Evolutionary conservation across 2,797 vertebrate species (phyloP).

Genomic region (Agapornis canus): DNA sequence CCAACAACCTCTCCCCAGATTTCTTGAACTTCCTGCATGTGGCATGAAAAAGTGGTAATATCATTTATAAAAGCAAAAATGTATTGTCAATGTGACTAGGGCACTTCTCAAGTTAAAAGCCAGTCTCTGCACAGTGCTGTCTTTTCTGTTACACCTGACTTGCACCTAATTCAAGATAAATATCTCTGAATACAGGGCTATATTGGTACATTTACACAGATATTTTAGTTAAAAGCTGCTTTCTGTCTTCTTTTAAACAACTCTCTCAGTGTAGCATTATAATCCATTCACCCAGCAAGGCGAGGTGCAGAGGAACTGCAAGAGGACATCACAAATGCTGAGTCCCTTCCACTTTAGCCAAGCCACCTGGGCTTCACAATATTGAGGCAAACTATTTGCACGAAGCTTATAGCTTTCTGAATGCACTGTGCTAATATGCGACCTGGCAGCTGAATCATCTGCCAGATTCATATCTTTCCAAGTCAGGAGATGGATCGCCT

Average conservation of each 20-base stretch:
- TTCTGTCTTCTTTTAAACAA: neutral
- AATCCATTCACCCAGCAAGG: neutral
- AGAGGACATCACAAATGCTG: neutral
- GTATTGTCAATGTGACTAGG: neutral
- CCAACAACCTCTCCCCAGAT: neutral
- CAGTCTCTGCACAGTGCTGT: neutral
- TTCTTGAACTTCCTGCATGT: neutral
- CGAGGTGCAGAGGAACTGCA: accelerated
- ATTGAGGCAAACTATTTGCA: neutral
- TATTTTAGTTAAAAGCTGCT: neutral
- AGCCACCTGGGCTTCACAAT: neutral
- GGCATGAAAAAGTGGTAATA: neutral
- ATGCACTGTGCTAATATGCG: neutral
- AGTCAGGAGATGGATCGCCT: slow-evolving; percentile 26
- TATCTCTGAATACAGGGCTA: neutral
- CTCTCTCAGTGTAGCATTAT: neutral
- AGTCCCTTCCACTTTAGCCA: neutral
- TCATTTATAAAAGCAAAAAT: neutral
- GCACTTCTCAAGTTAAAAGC: neutral
- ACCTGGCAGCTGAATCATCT: neutral
- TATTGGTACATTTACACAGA: neutral
- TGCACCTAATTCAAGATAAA: neutral
- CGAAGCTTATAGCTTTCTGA: neutral
- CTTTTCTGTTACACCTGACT: neutral
- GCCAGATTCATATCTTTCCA: neutral